phyloP scores from a whole-genome alignment of 92 coral and sea anemone genomes.

The Zoanthus solanderi region DNA sequence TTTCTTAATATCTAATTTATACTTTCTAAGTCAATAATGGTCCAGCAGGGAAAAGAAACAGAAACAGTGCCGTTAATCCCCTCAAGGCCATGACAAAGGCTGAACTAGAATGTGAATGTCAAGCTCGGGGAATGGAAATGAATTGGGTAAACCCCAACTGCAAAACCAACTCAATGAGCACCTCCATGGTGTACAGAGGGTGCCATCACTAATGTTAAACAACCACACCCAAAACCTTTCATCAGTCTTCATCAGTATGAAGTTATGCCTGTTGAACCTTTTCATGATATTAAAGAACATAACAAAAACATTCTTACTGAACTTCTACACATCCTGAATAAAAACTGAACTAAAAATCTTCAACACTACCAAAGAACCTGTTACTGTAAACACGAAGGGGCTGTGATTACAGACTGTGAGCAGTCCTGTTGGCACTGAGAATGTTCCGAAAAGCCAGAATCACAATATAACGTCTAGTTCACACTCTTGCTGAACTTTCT shows the following conservation, averaged over 20 bases:
- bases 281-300: slow-evolving; percentile 49
- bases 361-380: slow-evolving; percentile 26
- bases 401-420: slow-evolving; percentile 34
- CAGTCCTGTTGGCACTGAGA: slow-evolving; percentile 23
- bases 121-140: neutral
- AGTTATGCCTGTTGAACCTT: slow-evolving; percentile 50
- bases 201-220: slow-evolving; percentile 39
- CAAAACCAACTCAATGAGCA: slow-evolving; percentile 28
- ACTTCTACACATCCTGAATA: slow-evolving; percentile 33
- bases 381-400: slow-evolving; percentile 19
- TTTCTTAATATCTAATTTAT: neutral
- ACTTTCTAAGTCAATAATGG: slow-evolving; percentile 14
- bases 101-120: slow-evolving; percentile 40
- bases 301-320: slow-evolving; percentile 39
- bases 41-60: slow-evolving; percentile 35
- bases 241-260: slow-evolving; percentile 41
- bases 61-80: slow-evolving; percentile 51
- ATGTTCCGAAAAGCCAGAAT: slow-evolving; percentile 26
- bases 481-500: slow-evolving; percentile 46
- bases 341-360: slow-evolving; percentile 11
- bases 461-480: slow-evolving; percentile 12
- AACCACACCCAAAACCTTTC: slow-evolving; percentile 6
- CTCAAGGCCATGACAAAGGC: slow-evolving; percentile 29
- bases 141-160: neutral
- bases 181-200: slow-evolving; percentile 51